Evolutionary conservation across 2,888 invertebrate species (phyloP).

Genomic region (Galerucella calmariensis): DNA sequence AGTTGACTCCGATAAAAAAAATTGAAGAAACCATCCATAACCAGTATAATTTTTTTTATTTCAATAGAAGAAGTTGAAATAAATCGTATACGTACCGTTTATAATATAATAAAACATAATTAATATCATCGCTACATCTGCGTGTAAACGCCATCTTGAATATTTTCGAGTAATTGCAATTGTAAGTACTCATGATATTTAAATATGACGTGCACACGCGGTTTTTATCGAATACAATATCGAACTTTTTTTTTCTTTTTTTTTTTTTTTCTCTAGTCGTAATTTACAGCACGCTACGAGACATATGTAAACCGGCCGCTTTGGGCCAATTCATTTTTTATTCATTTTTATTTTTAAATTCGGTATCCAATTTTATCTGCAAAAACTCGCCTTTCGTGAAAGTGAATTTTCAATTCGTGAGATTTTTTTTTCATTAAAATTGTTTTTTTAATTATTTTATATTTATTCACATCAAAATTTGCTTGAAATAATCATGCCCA

Average conservation of each 20-base stretch:
- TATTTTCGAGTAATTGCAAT: conserved; percentile 57
- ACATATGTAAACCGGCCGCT: conserved; percentile 32
- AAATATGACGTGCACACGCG: conserved; percentile 57
- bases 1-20: too few species aligned
- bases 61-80: too few species aligned
- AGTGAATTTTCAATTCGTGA: conserved; percentile 6
- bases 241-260: conserved; percentile 52
- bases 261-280: conserved; percentile 28
- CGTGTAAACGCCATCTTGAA: conserved; percentile 56
- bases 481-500: too few species aligned
- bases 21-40: too few species aligned
- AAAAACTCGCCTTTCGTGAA: conserved; percentile 12
- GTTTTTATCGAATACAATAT: conserved; percentile 58
- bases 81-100: background rate
- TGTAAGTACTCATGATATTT: conserved; percentile 57
- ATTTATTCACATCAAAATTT: too few species aligned
- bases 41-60: too few species aligned
- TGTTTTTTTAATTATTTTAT: too few species aligned
- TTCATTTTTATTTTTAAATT: conserved; percentile 3
- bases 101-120: conserved; percentile 44
- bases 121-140: conserved; percentile 44
- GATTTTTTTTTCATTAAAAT: background rate
- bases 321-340: conserved; percentile 18
- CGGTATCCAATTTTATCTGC: conserved; percentile 13
- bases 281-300: conserved; percentile 56